Evolutionary conservation across 2,113 vertebrate genomes (phyloP), one percentile per base, ranked within the genome.

Genomic region (Tretioscincus oriximinensis): DNA sequence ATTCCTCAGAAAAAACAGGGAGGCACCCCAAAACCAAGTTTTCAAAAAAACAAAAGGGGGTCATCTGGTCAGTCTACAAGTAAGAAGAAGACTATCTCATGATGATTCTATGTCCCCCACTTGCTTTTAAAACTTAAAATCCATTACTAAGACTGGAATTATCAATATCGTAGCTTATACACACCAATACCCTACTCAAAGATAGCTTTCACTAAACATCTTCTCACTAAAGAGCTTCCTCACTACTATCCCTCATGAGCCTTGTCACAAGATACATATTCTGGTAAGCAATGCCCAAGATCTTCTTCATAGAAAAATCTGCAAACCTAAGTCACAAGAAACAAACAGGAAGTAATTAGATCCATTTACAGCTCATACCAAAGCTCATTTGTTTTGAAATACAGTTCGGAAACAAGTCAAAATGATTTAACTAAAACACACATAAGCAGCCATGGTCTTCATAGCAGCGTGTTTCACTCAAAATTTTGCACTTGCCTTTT

Each of bases 201-300:
- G 68, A 73, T 58, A 87, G 76, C 81, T 88, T 89, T 88, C 84
- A 83, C 78, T 41, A 85, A 73, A 81, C 73, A 68, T 79, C 45
- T 77, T n/a, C n/a, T n/a, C n/a, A n/a, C n/a, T n/a, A n/a, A n/a
- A n/a, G n/a, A n/a, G n/a, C n/a, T n/a, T 89, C 83, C 29, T 85
- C 16, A 6, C 54, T 63, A 16, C 65, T 54, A 16, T n/a, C 24
- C 31, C 45, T 28, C 41, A 14, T 28, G 73, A 76, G 72, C 90
- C 51, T 87, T 84, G 86, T 82, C 88, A 83, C 86, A 91, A 92
- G 87, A 87, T 90, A 90, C 83, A 80, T 85, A 90, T 79, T 61
- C 78, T 85, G 73, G 73, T 21, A 89, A 84, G 86, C 78, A 84
- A 84, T 47, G 79, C 75, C 80, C 87, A 89, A 91, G 9, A 18